These are phyloP conservation scores for Listrodromus nycthemerus DNA, from an alignment of 2,888 invertebrate species.

Conservation along the genomic window DNA sequence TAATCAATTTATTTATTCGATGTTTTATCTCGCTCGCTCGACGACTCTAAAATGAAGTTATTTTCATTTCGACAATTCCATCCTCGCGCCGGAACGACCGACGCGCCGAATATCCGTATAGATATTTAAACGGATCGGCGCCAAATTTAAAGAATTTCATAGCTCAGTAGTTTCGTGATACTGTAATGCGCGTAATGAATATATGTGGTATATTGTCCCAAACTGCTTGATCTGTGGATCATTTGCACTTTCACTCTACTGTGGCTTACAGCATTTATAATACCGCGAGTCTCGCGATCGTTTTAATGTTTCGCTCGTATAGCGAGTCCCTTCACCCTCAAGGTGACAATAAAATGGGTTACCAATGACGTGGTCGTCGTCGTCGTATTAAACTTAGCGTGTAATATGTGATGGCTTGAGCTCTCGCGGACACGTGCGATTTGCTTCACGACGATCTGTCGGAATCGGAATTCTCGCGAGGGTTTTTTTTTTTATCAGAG, in stretches of 20 bases:
- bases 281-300: constrained; percentile 57
- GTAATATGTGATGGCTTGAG: constrained; percentile 40
- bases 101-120: too few species aligned
- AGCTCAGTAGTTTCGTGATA: not conserved
- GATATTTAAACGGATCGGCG: too few species aligned
- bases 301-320: constrained; percentile 59
- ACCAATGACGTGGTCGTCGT: constrained; percentile 66
- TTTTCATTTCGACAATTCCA: constrained; percentile 6
- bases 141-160: not conserved
- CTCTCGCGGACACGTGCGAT: constrained; percentile 36
- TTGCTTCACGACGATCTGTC: constrained; percentile 42
- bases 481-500: constrained; percentile 1
- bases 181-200: not conserved
- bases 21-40: constrained; percentile 5
- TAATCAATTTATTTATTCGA: constrained; percentile 30
- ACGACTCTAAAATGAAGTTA: not conserved
- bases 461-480: constrained; percentile 58
- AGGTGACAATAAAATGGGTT: constrained; percentile 74
- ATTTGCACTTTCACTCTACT: constrained; percentile 65
- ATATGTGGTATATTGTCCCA: constrained; percentile 17
- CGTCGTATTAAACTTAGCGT: constrained; percentile 46
- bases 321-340: constrained; percentile 72
- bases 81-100: not conserved
- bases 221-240: constrained; percentile 35
- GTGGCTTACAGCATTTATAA: constrained; percentile 50